These are phyloP conservation scores for Drosophila orena DNA, from an alignment of 1,140 invertebrate genomes.

Conservation along the genomic window DNA sequence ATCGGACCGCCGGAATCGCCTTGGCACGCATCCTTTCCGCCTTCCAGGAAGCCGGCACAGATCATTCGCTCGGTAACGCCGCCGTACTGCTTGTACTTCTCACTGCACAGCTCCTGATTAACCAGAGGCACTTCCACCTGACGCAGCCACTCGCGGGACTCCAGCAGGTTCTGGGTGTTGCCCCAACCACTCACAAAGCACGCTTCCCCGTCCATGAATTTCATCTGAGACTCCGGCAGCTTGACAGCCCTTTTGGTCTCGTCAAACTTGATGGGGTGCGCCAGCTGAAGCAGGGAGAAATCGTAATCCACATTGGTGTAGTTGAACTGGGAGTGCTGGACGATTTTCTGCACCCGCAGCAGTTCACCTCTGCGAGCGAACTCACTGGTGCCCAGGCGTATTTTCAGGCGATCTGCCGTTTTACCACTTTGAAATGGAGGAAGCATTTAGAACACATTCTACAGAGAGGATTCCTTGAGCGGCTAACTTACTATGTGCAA, in stretches of 20 bases:
- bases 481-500: slow-evolving; percentile 85
- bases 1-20: slow-evolving; percentile 85
- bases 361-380: slow-evolving; percentile 65
- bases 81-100: slow-evolving; percentile 85
- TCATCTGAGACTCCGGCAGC: slow-evolving; percentile 60
- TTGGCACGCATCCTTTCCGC: slow-evolving; percentile 88
- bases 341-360: slow-evolving; percentile 65
- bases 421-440: slow-evolving; percentile 57
- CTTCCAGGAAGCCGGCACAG: slow-evolving; percentile 92
- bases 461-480: not conserved
- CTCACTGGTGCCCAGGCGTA: slow-evolving; percentile 73
- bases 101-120: slow-evolving; percentile 84
- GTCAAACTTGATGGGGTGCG: slow-evolving; percentile 69
- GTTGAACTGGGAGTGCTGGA: slow-evolving; percentile 79
- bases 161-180: slow-evolving; percentile 71
- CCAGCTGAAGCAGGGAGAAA: slow-evolving; percentile 79
- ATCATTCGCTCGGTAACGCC: slow-evolving; percentile 93
- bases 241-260: slow-evolving; percentile 66
- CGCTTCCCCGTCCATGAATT: slow-evolving; percentile 63
- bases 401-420: slow-evolving; percentile 52
- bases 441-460: not conserved
- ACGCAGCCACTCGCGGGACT: slow-evolving; percentile 72
- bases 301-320: slow-evolving; percentile 81
- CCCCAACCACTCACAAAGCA: slow-evolving; percentile 86
- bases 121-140: slow-evolving; percentile 85